A percentile compares a stretch with the other conserved stretches of the same genome.
phyloP scores from a whole-genome alignment of 2,113 vertebrate genomes.

The Ammodytes dubius region DNA sequence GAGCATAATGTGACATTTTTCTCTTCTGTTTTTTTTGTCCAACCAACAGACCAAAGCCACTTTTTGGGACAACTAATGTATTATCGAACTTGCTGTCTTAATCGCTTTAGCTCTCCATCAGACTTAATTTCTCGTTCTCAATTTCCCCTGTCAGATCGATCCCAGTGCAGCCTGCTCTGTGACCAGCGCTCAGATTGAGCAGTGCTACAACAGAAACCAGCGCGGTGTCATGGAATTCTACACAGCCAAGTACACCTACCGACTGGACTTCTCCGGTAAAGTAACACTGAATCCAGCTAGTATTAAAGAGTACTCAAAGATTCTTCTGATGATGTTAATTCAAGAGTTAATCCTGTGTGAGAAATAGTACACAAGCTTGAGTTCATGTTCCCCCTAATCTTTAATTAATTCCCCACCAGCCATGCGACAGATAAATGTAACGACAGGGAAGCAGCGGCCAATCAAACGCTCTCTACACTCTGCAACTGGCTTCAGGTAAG shows the following conservation, averaged over 20 bases:
- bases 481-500: constrained; percentile 94
- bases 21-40: neutral
- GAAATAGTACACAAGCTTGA: neutral
- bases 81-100: too few species aligned
- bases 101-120: neutral
- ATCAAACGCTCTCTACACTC: constrained; percentile 95
- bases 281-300: too few species aligned
- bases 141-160: constrained; percentile 86
- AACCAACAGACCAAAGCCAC: neutral
- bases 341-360: neutral
- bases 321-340: neutral
- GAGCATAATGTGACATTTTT: neutral
- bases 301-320: neutral
- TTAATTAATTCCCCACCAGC: constrained; percentile 73
- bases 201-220: constrained; percentile 91
- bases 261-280: constrained; percentile 92
- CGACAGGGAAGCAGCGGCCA: constrained; percentile 92
- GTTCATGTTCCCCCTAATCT: constrained; percentile 7
- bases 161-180: constrained; percentile 92
- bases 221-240: constrained; percentile 91
- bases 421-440: constrained; percentile 95
- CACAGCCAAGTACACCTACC: constrained; percentile 96
- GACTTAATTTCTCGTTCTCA: neutral
- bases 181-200: constrained; percentile 96
- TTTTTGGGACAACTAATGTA: neutral